Evolutionary conservation across 2,888 invertebrate species (phyloP), one percentile per base, ranked within the genome.

Genomic region (Melipona beecheii): DNA sequence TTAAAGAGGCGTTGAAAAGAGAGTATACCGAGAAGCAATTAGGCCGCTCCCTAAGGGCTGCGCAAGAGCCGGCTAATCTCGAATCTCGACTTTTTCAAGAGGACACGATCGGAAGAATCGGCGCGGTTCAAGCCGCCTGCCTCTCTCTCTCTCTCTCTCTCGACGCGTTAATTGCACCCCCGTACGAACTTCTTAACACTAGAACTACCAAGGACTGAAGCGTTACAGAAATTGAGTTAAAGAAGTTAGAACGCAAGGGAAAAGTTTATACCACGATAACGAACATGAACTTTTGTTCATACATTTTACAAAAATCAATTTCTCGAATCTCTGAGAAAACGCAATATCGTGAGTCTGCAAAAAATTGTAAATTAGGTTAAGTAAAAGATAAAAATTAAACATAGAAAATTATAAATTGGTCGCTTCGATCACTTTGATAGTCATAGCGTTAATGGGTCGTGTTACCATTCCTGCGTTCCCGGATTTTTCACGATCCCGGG

Each of bases 1-100:
- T 83, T 83, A 83, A 74, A 27, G 72, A 78, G 78, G 75, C 83
- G 84, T 78, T 73, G 78, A 82, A 78, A 84, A 82, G 78, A 70
- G 77, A 69, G 73, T 83, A 76, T 83, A 83, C 78, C 75, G 76
- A 69, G 84, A 77, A 85, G 84, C 78, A 76, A 86, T 86, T 86
- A 86, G 84, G 75, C 60, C 69, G 69, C 70, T 84, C 84, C 84
- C 78, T 49, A 73, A 78, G 75, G 78, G 65, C 49, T 74, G 52
- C 43, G 36, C 60, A 62, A 73, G 65, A 80, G 73, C 62, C 70
- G 52, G 77, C 84, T 80, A 84, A 80, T 75, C 81, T 84, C 24
- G 75, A 66, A 86, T 78, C 84, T 79, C 75, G 60, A 81, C 69
- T 72, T 75, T 54, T 77, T 80, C 62, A 50, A 77, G 77, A 72